phyloP scores from a whole-genome alignment of 1,140 invertebrate genomes.

The Lutraria rhynchaena region DNA sequence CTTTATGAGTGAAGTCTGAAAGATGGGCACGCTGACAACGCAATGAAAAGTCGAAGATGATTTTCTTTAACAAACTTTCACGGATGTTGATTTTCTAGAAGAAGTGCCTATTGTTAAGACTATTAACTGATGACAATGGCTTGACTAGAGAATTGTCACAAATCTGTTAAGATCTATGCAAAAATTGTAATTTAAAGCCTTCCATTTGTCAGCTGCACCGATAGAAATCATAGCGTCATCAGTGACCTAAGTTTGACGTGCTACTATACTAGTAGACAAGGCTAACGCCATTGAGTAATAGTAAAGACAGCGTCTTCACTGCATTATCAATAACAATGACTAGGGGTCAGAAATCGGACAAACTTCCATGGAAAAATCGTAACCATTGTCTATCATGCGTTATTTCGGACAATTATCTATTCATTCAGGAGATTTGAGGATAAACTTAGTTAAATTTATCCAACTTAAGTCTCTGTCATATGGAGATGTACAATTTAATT shows the following conservation, averaged over 20 bases:
- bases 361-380: conserved; percentile 10
- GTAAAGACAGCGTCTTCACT: background rate
- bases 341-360: conserved; percentile 56
- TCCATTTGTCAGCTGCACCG: conserved; percentile 44
- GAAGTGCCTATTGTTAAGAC: conserved; percentile 22
- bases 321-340: conserved; percentile 21
- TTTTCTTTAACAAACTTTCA: conserved; percentile 33
- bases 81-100: conserved; percentile 29
- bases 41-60: conserved; percentile 15
- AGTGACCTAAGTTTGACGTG: conserved; percentile 50
- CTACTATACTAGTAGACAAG: conserved; percentile 52
- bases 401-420: conserved; percentile 27
- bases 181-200: conserved; percentile 48
- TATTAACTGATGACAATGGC: conserved; percentile 45
- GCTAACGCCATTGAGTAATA: conserved; percentile 49
- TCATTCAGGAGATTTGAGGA: conserved; percentile 16
- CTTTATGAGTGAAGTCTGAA: too few relatives aligned
- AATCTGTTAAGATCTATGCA: conserved; percentile 49
- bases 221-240: conserved; percentile 4
- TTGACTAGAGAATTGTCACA: conserved; percentile 36
- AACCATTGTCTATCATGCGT: conserved; percentile 51
- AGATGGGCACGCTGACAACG: conserved; percentile 14
- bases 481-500: conserved; percentile 50
- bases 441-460: conserved; percentile 59
- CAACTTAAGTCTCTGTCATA: conserved; percentile 55